These are phyloP conservation scores for Lamprotornis superbus DNA, from an alignment of 2,113 vertebrate genomes.

Conservation along the genomic window DNA sequence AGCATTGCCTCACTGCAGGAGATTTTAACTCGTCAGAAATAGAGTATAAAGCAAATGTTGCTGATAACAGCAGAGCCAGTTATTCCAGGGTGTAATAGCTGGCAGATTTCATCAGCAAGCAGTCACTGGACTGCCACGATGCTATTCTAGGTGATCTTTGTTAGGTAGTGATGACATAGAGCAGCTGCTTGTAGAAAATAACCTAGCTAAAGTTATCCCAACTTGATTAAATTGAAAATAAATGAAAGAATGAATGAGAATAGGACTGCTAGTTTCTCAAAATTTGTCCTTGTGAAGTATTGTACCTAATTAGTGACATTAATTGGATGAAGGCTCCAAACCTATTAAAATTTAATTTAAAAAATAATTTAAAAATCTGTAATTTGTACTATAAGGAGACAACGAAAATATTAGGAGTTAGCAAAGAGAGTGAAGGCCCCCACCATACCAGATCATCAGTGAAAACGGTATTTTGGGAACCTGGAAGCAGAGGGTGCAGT, in stretches of 20 bases:
- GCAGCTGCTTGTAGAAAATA: slow-evolving; percentile 66
- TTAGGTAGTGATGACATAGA: slow-evolving; percentile 55
- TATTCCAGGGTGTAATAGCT: slow-evolving; percentile 48
- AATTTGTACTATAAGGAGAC: background rate
- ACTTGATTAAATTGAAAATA: slow-evolving; percentile 7
- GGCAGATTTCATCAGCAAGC: slow-evolving; percentile 41
- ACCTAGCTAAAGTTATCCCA: slow-evolving; percentile 43
- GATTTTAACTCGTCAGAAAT: background rate
- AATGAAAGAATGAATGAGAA: background rate
- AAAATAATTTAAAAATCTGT: background rate
- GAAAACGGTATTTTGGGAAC: background rate
- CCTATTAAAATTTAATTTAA: background rate
- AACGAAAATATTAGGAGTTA: background rate
- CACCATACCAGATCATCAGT: background rate
- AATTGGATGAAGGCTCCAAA: background rate
- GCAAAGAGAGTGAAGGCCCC: background rate
- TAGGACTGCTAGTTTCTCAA: background rate
- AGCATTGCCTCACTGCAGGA: background rate
- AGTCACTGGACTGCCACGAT: background rate
- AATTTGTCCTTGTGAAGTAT: background rate
- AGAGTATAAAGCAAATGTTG: slow-evolving; percentile 26
- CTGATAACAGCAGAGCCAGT: background rate
- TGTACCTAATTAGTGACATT: background rate
- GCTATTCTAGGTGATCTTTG: slow-evolving; percentile 55
- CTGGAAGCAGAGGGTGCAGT: background rate